A percentile compares a stretch with the other conserved stretches of the same genome.
phyloP scores from a whole-genome alignment of 1,140 invertebrate genomes.

The Drosophila pruinosa region DNA sequence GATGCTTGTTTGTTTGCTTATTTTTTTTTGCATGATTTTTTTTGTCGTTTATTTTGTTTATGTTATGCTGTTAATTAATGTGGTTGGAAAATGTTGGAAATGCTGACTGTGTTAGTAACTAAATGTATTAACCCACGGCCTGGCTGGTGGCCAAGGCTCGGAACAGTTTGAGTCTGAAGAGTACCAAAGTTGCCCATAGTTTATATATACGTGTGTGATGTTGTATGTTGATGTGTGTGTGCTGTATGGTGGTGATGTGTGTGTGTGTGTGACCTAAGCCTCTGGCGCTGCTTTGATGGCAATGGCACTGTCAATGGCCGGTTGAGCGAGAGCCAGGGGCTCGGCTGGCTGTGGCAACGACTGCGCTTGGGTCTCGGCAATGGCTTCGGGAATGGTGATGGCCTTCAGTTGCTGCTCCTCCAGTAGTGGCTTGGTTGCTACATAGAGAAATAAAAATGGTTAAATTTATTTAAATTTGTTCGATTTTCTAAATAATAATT shows the following conservation, averaged over 20 bases:
- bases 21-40: conserved; percentile 36
- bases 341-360: conserved; percentile 33
- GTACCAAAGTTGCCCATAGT: conserved; percentile 71
- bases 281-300: conserved; percentile 39
- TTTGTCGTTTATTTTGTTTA: conserved; percentile 20
- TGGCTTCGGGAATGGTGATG: conserved; percentile 8
- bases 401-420: conserved; percentile 43
- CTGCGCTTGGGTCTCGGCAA: conserved; percentile 34
- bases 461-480: not conserved
- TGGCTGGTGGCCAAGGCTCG: conserved; percentile 35
- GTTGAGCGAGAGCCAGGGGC: no score
- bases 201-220: conserved; percentile 11
- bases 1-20: conserved; percentile 21
- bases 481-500: not conserved
- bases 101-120: conserved; percentile 63
- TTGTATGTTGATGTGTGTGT: conserved; percentile 19
- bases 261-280: conserved; percentile 26
- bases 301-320: conserved; percentile 31
- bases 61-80: conserved; percentile 63
- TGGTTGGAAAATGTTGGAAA: conserved; percentile 42
- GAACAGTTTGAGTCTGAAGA: conserved; percentile 55
- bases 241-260: conserved; percentile 11
- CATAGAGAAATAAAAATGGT: not conserved
- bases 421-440: conserved; percentile 20
- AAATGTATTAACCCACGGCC: conserved; percentile 64